Evolutionary conservation across 2,888 invertebrate species (phyloP).

Genomic region (Epirrita christyi): DNA sequence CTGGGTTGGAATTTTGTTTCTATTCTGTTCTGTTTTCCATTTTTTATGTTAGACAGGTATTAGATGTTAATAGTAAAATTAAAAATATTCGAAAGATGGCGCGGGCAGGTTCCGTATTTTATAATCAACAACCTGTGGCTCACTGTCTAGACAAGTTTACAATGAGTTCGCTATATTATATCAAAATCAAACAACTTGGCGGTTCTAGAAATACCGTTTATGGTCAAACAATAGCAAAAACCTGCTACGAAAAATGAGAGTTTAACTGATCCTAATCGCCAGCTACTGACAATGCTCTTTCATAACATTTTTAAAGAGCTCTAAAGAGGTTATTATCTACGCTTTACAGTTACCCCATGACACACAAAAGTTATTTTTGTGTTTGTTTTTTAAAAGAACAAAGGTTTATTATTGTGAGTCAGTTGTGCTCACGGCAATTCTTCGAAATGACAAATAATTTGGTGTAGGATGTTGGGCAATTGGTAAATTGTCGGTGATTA

Average conservation of each 20-base stretch:
- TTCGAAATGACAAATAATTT: slow-evolving; percentile 56
- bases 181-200: slow-evolving; percentile 7
- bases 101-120: no score
- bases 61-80: no score
- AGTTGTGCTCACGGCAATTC: slow-evolving; percentile 46
- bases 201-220: slow-evolving; percentile 23
- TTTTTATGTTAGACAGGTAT: no score
- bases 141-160: background rate
- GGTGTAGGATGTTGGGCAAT: slow-evolving; percentile 50
- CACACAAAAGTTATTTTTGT: slow-evolving; percentile 15
- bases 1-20: slow-evolving; percentile 5
- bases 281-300: slow-evolving; percentile 36
- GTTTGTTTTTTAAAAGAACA: slow-evolving; percentile 26
- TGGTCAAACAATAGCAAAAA: slow-evolving; percentile 30
- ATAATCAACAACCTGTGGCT: no score
- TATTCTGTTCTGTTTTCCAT: no score
- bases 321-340: slow-evolving; percentile 29
- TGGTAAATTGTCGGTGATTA: slow-evolving; percentile 62
- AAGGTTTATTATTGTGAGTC: slow-evolving; percentile 33
- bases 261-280: slow-evolving; percentile 32
- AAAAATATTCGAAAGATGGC: no score
- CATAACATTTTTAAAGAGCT: slow-evolving; percentile 35
- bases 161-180: slow-evolving; percentile 11
- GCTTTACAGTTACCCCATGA: slow-evolving; percentile 30
- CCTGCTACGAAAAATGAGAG: slow-evolving; percentile 31